These are phyloP conservation scores for Meloe dianella DNA, from an alignment of 2,888 invertebrate species.

Conservation along the genomic window DNA sequence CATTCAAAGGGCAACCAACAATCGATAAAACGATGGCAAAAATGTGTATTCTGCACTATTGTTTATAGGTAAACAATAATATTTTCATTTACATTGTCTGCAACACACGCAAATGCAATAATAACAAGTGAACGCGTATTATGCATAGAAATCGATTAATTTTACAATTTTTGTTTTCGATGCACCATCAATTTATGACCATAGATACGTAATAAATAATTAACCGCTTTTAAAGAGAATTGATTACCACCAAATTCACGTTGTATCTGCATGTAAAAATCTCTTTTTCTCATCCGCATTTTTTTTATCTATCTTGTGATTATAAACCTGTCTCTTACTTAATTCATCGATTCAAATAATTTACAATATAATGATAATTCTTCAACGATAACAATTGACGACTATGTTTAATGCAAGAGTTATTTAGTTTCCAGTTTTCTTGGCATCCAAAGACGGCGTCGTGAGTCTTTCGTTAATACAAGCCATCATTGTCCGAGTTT, in stretches of 20 bases:
- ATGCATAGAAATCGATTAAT: neutral
- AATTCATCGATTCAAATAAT: neutral
- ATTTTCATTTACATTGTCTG: slow-evolving; percentile 5
- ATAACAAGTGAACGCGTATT: neutral
- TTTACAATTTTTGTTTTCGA: no score
- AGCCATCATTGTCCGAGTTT: neutral
- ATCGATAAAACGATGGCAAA: neutral
- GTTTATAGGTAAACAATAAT: neutral
- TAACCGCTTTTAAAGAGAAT: neutral
- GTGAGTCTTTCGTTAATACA: neutral
- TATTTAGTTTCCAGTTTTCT: neutral
- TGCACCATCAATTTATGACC: neutral
- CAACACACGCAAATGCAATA: slow-evolving; percentile 1
- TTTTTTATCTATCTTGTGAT: neutral
- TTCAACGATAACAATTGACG: neutral
- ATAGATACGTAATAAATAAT: neutral
- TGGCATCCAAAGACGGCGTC: neutral
- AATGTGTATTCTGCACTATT: neutral
- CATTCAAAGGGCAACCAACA: neutral
- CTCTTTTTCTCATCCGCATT: neutral
- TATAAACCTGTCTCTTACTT: neutral
- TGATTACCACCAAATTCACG: neutral
- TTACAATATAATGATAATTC: slow-evolving; percentile 3
- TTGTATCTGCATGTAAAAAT: neutral
- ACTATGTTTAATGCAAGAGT: slow-evolving; percentile 7